Evolutionary conservation across 1,140 invertebrate species (phyloP), one percentile per base, ranked within the genome.

Genomic region (Plectrocnemia conspersa): DNA sequence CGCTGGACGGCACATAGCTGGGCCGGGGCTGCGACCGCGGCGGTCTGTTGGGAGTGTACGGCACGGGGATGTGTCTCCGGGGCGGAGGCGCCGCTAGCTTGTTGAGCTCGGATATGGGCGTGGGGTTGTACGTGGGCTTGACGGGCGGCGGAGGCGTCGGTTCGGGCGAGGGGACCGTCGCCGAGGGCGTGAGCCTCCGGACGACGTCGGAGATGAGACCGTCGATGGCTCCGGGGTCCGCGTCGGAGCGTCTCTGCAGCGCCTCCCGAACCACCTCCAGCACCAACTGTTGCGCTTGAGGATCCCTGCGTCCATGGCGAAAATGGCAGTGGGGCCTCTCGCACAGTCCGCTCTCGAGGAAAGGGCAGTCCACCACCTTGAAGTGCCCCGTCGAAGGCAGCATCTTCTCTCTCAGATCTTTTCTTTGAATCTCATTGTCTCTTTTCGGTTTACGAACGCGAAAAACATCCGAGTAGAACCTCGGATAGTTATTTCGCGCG

Each of bases 311-410:
- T 62, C 79, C 73, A 74, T 94, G 91, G 67, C 85, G 83, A 68
- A 89, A 93, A 72, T 92, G 89, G 73, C 91, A 94, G 70, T 92
- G 89, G 15, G 89, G 88, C 64, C 91, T 80, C 59, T 87, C 85
- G 72, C 91, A 94, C 35, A 71, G 59, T 45, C 85, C 84, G 68
- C 77, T 85, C 61, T 87, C 81, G 65, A 81, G 90, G 77, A 85
- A 93, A 23, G 91, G 90, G 71, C 91, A 94, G 60, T 79, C 79
- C 44, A 91, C 81, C 56, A 79, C 80, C 74, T 87, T 85, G 66
- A 93, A 93, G 65, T 86, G 88, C 56, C 89, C 89, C 61, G 85
- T 88, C 41, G 88, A 87, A 23, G 89, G 86, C 68, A 94, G 79
- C 91, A 94, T 94, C 53, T 62, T n/a, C n/a, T n/a, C n/a, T n/a